Conservation (phyloP, 2,888 invertebrate genomes). For the Oscheius myriophilus region DNA sequence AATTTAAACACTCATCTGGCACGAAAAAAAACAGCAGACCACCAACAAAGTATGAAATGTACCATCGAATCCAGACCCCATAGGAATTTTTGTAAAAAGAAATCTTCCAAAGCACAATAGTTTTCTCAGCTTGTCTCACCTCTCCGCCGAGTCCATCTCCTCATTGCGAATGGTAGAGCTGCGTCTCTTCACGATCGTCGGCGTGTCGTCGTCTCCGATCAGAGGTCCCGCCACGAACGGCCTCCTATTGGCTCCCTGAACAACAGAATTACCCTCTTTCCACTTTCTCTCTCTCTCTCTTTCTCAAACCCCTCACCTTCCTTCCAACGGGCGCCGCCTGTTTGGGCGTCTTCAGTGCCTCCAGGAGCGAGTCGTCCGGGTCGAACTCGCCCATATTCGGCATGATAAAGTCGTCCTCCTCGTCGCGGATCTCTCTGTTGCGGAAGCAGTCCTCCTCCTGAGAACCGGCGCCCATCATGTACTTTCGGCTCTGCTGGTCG, state of each 20-base stretch:
- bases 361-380: constrained; percentile 3
- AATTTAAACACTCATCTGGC: too few relatives aligned
- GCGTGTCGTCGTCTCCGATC: background rate
- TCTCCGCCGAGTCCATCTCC: background rate
- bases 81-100: too few relatives aligned
- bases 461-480: constrained; percentile 13
- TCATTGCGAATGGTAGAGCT: background rate
- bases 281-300: too few relatives aligned
- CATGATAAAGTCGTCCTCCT: background rate
- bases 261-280: background rate
- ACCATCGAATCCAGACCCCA: too few relatives aligned
- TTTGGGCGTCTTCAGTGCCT: constrained; percentile 3
- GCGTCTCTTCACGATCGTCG: background rate
- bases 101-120: too few relatives aligned
- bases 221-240: background rate
- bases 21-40: too few relatives aligned
- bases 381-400: constrained; percentile 3
- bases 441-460: constrained; percentile 9
- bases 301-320: constrained; percentile 4
- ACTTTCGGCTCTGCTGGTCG: constrained; percentile 5
- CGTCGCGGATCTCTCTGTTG: background rate
- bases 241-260: constrained; percentile 3
- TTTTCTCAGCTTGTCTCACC: background rate
- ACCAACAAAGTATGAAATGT: too few relatives aligned
- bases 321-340: background rate